These are phyloP conservation scores for Tenodera sinensis DNA, from an alignment of 2,888 invertebrate genomes.

Conservation along the genomic window DNA sequence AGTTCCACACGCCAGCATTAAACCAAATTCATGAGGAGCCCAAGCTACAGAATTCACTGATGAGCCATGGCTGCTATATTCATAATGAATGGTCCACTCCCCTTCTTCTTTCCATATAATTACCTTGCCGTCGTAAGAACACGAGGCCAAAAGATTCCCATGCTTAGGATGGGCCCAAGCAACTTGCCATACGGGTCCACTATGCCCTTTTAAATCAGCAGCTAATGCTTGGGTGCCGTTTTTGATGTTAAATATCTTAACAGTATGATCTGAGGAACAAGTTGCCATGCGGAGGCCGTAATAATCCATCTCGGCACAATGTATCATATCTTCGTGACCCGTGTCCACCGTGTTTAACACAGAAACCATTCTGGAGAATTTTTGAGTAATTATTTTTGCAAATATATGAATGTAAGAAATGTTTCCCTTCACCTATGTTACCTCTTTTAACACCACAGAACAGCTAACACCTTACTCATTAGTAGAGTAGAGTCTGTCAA, in stretches of 20 bases:
- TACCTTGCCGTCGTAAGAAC: conserved; percentile 98
- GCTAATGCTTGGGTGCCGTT: conserved; percentile 87
- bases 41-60: conserved; percentile 97
- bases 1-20: conserved; percentile 92
- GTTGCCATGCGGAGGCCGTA: conserved; percentile 95
- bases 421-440: no score
- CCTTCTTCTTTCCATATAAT: conserved; percentile 96
- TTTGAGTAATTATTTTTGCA: neutral
- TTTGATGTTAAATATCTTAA: conserved; percentile 95
- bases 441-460: no score
- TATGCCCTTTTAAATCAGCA: conserved; percentile 88
- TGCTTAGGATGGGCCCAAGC: conserved; percentile 98
- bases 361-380: conserved; percentile 68
- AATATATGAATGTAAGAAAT: no score
- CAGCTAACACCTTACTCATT: no score
- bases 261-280: conserved; percentile 95
- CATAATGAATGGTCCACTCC: conserved; percentile 89
- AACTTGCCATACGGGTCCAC: conserved; percentile 95
- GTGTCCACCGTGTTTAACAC: conserved; percentile 94
- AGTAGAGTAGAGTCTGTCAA: no score
- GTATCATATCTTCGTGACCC: conserved; percentile 98
- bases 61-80: conserved; percentile 93
- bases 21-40: conserved; percentile 93
- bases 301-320: conserved; percentile 98
- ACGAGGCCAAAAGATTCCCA: conserved; percentile 92